Base-by-base conservation (phyloP, 2,888 invertebrate species). In the Melitaea athalia region DNA sequence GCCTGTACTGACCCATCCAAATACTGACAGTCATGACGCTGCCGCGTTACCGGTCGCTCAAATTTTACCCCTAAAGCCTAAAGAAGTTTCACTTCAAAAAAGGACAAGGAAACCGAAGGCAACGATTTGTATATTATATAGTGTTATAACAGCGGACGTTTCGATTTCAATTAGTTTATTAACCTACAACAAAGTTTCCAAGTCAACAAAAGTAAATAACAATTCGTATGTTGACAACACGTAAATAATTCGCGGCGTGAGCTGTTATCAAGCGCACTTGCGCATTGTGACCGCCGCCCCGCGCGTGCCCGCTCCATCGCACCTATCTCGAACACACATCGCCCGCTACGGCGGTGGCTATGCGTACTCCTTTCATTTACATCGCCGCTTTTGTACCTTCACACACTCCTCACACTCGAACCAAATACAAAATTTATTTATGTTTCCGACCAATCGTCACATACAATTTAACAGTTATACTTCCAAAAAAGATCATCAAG, bases 191-290 rank as follows among this genome's bases (percentile, higher is more conserved):
- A 59, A 68, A 66, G 62, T 65, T 55, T 53, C 50, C 69, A 61
- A 67, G 66, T 47, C 57, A 68, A 72, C 61, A 68, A 55, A 85
- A 85, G 84, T 84, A 82, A 83, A 86, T 86, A 85, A 87, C 86
- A 87, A 87, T 87, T 88, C 86, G 88, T 86, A 88, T 87, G 87
- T 88, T 89, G 89, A 87, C 89, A 89, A 87, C 87, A 86, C 83
- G 88, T 87, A 87, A 89, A 88, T 89, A 85, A 89, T 89, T 88
- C 83, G 87, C 86, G 83, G 83, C 80, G 79, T 83, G 80, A 75
- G 85, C 82, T 88, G 86, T 87, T 88, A 88, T 88, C 87, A 84
- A 80, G 78, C 78, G 87, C 86, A 85, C 89, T 86, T 89, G 90
- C 89, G 88, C 87, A 84, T 83, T 86, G 82, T 81, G 81, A 76